A percentile compares a stretch with the other conserved stretches of the same genome.
Evolutionary conservation across 2,888 invertebrate genomes (phyloP).

Genomic region (Drosophila infuscata): DNA sequence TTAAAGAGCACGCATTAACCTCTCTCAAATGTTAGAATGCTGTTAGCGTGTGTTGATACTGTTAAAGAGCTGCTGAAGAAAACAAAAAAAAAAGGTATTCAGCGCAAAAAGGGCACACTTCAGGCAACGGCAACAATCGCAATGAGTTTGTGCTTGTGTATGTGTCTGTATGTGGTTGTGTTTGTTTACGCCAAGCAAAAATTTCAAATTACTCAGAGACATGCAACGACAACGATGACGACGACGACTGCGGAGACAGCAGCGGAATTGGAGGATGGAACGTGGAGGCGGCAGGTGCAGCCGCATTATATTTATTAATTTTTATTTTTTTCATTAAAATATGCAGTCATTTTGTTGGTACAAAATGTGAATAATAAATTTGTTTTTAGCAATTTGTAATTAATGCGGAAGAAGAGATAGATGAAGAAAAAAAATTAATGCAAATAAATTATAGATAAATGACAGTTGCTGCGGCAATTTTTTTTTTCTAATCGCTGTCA

Average conservation of each 20-base stretch:
- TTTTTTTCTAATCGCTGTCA: constrained; percentile 27
- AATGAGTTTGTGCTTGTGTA: constrained; percentile 8
- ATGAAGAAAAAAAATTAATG: neutral
- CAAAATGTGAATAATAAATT: constrained; percentile 41
- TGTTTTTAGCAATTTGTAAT: constrained; percentile 12
- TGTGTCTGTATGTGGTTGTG: neutral
- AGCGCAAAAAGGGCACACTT: constrained; percentile 43
- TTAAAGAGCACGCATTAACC: constrained; percentile 51
- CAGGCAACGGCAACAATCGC: constrained; percentile 19
- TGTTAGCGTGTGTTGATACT: constrained; percentile 27
- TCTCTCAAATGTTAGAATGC: constrained; percentile 29
- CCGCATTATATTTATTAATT: constrained; percentile 17
- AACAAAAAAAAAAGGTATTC: constrained; percentile 13
- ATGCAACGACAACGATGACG: constrained; percentile 58
- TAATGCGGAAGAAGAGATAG: constrained; percentile 1
- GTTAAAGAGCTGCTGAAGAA: constrained; percentile 30
- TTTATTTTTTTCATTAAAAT: constrained; percentile 1
- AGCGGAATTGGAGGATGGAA: constrained; percentile 1
- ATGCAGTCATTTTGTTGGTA: constrained; percentile 28
- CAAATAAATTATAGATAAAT: constrained; percentile 17
- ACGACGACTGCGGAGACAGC: constrained; percentile 2
- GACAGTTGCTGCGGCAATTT: constrained; percentile 5
- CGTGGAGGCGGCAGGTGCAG: constrained; percentile 21
- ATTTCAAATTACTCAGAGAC: constrained; percentile 65
- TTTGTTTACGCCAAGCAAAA: constrained; percentile 31